These are phyloP conservation scores for Frankliniella fusca DNA, from an alignment of 2,888 invertebrate genomes.

Conservation along the genomic window DNA sequence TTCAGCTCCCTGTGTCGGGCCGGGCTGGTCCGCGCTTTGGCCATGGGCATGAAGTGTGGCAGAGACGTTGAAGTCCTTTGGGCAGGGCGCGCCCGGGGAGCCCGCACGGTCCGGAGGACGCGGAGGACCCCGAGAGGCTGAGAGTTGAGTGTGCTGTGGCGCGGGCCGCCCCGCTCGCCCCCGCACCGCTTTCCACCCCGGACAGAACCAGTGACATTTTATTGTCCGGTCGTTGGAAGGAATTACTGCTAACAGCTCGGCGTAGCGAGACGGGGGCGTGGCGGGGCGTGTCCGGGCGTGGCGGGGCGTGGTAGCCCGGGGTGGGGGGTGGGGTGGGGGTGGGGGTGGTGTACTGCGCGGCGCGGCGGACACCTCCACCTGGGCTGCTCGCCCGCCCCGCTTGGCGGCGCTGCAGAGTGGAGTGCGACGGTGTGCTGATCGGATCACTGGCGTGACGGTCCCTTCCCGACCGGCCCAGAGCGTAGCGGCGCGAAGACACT, in stretches of 20 bases:
- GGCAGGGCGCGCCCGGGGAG: background rate
- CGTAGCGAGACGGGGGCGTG: background rate
- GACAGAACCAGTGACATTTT: background rate
- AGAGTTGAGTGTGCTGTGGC: background rate
- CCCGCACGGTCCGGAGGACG: no score
- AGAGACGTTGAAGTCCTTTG: background rate
- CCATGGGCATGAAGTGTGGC: no score
- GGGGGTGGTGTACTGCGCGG: background rate
- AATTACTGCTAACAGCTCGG: conserved; percentile 9
- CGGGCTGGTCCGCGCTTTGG: no score
- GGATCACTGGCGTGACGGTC: no score
- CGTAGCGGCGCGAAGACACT: background rate
- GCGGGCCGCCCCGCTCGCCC: background rate
- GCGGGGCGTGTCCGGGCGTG: background rate
- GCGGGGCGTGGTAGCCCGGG: background rate
- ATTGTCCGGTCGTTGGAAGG: background rate
- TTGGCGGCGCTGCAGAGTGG: no score
- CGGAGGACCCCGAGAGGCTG: background rate
- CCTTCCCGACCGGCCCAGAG: background rate
- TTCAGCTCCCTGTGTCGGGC: no score
- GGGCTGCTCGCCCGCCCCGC: no score
- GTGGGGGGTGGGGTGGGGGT: background rate
- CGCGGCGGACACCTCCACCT: no score
- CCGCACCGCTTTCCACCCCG: background rate
- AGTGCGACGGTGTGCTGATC: no score